Conservation (phyloP, 2,797 vertebrate genomes). For the Gallirallus australis region DNA sequence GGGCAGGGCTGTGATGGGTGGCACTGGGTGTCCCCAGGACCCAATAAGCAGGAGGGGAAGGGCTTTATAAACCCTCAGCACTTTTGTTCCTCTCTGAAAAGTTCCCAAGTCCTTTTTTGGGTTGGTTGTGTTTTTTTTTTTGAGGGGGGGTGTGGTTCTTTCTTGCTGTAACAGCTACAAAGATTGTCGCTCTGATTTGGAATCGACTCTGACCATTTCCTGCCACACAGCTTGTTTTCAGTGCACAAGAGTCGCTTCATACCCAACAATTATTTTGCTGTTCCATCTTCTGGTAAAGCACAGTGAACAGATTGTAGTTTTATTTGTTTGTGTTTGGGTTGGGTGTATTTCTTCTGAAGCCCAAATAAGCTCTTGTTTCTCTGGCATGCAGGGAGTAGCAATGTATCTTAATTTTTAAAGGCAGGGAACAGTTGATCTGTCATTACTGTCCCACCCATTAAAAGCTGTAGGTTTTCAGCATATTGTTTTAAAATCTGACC, state of each 20-base stretch:
- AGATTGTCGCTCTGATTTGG: rapidly evolving
- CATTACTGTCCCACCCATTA: rapidly evolving
- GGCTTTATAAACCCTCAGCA: background rate
- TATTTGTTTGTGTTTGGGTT: background rate
- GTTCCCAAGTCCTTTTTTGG: background rate
- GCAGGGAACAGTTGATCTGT: background rate
- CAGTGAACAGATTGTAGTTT: background rate
- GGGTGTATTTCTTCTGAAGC: background rate
- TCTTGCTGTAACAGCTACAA: too few species aligned
- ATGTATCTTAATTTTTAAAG: background rate
- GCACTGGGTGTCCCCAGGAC: background rate
- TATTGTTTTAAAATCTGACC: background rate
- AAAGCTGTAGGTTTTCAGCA: background rate
- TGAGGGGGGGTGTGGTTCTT: background rate
- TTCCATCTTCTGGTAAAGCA: background rate
- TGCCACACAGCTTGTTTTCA: rapidly evolving
- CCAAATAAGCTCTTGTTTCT: background rate
- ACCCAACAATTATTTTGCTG: rapidly evolving
- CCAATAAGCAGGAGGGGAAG: too few species aligned
- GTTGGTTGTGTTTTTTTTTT: too few species aligned
- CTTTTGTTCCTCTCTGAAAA: rapidly evolving
- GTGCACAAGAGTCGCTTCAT: background rate
- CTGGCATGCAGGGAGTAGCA: rapidly evolving
- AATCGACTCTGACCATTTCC: rapidly evolving
- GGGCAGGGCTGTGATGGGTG: background rate